These are phyloP conservation scores for Xestobium rufovillosum DNA, from an alignment of 2,888 invertebrate species.

Conservation along the genomic window DNA sequence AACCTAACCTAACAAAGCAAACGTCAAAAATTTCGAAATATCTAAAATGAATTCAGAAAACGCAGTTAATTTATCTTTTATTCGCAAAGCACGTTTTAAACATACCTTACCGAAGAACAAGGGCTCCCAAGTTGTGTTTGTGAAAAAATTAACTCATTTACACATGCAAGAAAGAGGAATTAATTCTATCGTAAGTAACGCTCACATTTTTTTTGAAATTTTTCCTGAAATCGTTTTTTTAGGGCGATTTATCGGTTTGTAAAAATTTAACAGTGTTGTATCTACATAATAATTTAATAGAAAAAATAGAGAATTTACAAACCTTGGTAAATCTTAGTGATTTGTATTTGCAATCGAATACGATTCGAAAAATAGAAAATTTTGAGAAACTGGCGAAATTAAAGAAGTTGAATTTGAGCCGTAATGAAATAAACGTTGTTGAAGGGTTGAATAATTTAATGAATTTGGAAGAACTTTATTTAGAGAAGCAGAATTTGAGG, in stretches of 20 bases:
- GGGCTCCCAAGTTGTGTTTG: background rate
- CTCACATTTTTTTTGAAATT: background rate
- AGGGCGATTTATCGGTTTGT: constrained; percentile 39
- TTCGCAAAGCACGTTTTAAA: no score
- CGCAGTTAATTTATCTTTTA: no score
- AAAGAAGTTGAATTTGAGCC: constrained; percentile 68
- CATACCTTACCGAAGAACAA: background rate
- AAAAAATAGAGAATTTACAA: constrained; percentile 50
- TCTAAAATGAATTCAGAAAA: no score
- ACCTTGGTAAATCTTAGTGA: constrained; percentile 50
- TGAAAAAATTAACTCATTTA: constrained; percentile 14
- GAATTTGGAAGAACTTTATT: constrained; percentile 57
- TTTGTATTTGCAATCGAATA: constrained; percentile 75
- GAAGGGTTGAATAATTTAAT: constrained; percentile 58
- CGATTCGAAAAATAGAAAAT: constrained; percentile 66
- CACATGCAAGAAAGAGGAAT: constrained; percentile 15
- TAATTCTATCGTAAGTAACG: constrained; percentile 13
- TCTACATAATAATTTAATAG: constrained; percentile 56
- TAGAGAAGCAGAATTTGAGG: constrained; percentile 57
- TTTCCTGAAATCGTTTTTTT: constrained; percentile 14
- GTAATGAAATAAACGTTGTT: constrained; percentile 60
- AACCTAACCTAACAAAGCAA: no score
- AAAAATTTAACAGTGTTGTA: constrained; percentile 54
- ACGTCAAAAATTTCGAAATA: no score
- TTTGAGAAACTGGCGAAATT: constrained; percentile 58